Evolutionary conservation across 2,888 invertebrate species (phyloP).

Genomic region (Psococerastis gibbosa): DNA sequence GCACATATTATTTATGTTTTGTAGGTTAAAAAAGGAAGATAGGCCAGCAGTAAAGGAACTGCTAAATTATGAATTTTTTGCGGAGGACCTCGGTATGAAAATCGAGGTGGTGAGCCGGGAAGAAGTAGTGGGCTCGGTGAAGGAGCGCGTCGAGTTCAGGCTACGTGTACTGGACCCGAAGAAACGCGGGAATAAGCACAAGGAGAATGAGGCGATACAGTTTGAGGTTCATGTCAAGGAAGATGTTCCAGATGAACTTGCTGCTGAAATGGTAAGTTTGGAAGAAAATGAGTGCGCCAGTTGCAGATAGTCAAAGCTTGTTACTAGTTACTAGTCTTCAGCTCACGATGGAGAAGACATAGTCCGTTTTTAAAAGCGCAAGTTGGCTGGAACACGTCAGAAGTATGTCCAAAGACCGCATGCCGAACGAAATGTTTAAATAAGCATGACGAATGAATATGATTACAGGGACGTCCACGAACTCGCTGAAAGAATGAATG

Average conservation of each 20-base stretch:
- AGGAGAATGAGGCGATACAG: slow-evolving; percentile 98
- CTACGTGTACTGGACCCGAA: slow-evolving; percentile 91
- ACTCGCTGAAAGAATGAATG: too few species aligned
- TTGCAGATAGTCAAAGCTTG: too few species aligned
- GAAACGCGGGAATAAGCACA: slow-evolving; percentile 90
- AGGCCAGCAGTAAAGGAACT: slow-evolving; percentile 87
- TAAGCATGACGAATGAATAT: too few species aligned
- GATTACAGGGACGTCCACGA: too few species aligned
- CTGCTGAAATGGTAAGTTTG: slow-evolving; percentile 70
- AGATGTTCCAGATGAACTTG: slow-evolving; percentile 87
- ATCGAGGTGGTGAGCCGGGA: slow-evolving; percentile 50
- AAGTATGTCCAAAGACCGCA: too few species aligned
- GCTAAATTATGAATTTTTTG: slow-evolving; percentile 90
- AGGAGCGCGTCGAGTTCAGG: slow-evolving; percentile 52
- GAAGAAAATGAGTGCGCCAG: too few species aligned
- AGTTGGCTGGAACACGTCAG: too few species aligned
- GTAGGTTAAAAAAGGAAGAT: slow-evolving; percentile 60
- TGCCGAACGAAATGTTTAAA: too few species aligned
- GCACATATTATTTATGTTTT: too few species aligned
- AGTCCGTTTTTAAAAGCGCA: too few species aligned
- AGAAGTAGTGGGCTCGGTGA: slow-evolving; percentile 27
- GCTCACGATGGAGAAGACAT: too few species aligned
- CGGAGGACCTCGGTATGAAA: slow-evolving; percentile 74
- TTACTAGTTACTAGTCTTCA: too few species aligned
- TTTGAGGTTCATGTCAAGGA: slow-evolving; percentile 88